phyloP scores from a whole-genome alignment of 1,140 invertebrate genomes.

The Manduca sexta region DNA sequence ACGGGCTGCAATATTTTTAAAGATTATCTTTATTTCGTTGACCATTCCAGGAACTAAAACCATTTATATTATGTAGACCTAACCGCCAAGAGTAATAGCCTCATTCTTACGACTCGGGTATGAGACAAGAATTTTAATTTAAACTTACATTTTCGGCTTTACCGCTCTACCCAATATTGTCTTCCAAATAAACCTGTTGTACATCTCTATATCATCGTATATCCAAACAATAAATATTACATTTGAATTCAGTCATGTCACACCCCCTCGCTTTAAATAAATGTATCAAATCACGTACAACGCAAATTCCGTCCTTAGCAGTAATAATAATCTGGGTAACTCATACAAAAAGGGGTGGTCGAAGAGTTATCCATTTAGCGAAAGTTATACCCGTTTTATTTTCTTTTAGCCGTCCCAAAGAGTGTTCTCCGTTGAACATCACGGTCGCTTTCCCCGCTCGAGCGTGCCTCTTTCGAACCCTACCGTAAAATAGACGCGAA shows the following conservation, averaged over 20 bases:
- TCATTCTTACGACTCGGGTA: constrained; percentile 12
- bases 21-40: constrained; percentile 26
- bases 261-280: too few species aligned
- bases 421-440: constrained; percentile 52
- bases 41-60: constrained; percentile 24
- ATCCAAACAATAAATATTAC: too few species aligned
- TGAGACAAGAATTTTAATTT: constrained; percentile 18
- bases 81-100: constrained; percentile 28
- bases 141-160: not conserved
- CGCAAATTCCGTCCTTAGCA: constrained; percentile 12
- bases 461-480: constrained; percentile 47
- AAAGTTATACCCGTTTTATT: constrained; percentile 67
- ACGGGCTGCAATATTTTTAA: too few species aligned
- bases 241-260: too few species aligned
- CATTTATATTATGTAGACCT: constrained; percentile 26
- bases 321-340: constrained; percentile 44
- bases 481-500: constrained; percentile 68
- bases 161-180: too few species aligned
- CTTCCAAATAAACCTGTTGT: too few species aligned
- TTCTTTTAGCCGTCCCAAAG: constrained; percentile 58
- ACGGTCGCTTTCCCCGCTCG: constrained; percentile 39
- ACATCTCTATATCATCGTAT: too few species aligned
- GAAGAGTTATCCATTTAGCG: constrained; percentile 66
- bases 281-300: too few species aligned
- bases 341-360: constrained; percentile 52